Base-by-base conservation (phyloP, 2,888 invertebrate genomes). In the Cynaeus angustus region DNA sequence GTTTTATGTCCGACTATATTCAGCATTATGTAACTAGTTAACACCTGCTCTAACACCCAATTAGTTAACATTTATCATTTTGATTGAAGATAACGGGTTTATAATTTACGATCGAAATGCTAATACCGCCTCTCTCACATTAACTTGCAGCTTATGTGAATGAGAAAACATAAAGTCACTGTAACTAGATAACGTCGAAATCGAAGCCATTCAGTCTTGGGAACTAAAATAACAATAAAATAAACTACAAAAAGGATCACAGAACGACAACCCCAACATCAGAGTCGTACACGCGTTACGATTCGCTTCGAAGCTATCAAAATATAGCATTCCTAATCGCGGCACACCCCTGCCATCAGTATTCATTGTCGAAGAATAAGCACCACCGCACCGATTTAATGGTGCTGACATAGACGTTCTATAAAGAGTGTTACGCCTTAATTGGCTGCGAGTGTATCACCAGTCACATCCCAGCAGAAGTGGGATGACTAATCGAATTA, bases 311-410 rank as follows among this genome's bases (percentile, higher is more conserved):
- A 70, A 74, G 76, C 76, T 74, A 79, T 78, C 76, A 76, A 79
- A 76, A 76, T 74, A 72, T 70, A 75, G 75, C 80, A 76, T 79
- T 72, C 71, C 79, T 77, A 81, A 81, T 80, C 77, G 77, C 28
- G 77, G 73, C 79, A 79, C 79, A 79, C 81, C 80, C 81, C 78
- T 74, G 68, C 72, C 77, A 80, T 80, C 78, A 79, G 75, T 74
- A 76, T 75, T 76, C 77, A 79, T 76, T 76, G 74, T 74, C 64
- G 41, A 55, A 56, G 66, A 72, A 61, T 65, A 52, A 72, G 66
- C 68, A 72, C 66, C 68, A 68, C 68, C 71, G 66, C 55, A 45
- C 68, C 55, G 64, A 65, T 71, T 65, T 64, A 65, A 59, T 65
- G 59, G 73, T 71, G 73, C 71, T 61, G 55, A 69, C 68, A 65